Evolutionary conservation across 2,113 vertebrate genomes (phyloP).

Genomic region (Actenoides hombroni): DNA sequence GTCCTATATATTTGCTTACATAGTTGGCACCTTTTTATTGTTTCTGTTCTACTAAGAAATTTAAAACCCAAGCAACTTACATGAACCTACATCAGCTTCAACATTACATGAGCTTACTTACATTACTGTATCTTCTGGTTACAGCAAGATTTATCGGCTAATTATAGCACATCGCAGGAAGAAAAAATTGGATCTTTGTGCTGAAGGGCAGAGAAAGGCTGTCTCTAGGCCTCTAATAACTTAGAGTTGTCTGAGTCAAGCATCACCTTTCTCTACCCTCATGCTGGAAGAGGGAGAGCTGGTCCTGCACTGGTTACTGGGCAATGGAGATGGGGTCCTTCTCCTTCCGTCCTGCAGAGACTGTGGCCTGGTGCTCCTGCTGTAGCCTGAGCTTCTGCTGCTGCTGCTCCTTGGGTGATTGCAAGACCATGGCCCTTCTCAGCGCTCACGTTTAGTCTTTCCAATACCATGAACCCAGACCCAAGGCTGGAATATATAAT

Average conservation of each 20-base stretch:
- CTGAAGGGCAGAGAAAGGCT: background rate
- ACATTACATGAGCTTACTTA: background rate
- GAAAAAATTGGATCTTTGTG: background rate
- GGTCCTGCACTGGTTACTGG: background rate
- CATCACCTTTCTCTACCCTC: background rate
- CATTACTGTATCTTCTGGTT: background rate
- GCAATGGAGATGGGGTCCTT: fast-evolving
- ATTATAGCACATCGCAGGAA: background rate
- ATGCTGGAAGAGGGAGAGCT: background rate
- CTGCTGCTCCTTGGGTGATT: background rate
- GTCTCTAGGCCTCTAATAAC: background rate
- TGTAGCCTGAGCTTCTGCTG: background rate
- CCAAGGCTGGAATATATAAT: background rate
- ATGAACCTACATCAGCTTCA: background rate
- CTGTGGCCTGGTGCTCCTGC: background rate
- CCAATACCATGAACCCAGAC: background rate
- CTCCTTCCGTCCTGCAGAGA: background rate
- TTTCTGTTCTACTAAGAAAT: background rate
- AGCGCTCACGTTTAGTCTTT: background rate
- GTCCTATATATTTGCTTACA: background rate
- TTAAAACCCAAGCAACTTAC: background rate
- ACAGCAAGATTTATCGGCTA: background rate
- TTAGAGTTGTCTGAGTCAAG: background rate
- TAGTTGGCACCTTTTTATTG: background rate
- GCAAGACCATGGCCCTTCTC: background rate